Evolutionary conservation across 2,888 invertebrate species (phyloP), one percentile per base, ranked within the genome.

Genomic region (Xanthia togata): DNA sequence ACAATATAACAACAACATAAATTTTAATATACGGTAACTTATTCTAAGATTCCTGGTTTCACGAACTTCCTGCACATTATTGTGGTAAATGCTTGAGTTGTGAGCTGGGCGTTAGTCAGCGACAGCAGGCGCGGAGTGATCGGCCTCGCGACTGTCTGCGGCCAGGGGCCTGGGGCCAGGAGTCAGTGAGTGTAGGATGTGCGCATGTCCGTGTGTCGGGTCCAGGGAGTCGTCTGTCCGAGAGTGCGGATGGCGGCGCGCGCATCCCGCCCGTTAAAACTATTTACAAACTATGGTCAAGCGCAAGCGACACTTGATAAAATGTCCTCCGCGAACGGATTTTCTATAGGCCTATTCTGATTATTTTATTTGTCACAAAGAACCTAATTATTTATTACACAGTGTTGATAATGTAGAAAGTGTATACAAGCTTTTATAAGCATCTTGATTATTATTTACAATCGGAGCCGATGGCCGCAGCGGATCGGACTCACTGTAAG

Each of bases 351-450:
- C 93, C 93, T 94, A 93, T 92, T 92, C 85, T 90, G 87, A 86
- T 86, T 87, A 89, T 85, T 91, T 91, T 91, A 84, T 84, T 87
- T 85, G 88, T 84, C 90, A 90, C 88, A 87, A 91, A 91, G 90
- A 92, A 92, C 91, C 90, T 90, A 86, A 79, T 82, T 79, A 87
- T 78, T 92, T 90, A 92, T 92, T 93, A 94, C 90, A 92, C 91
- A 90, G 94, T 94, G 92, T 93, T 91, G 90, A 93, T 89, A 94
- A 93, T 93, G 93, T 93, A 92, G 92, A 94, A 95, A 93, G 95
- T 96, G 95, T 94, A 89, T 89, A 76, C 89, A 95, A 95, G 96
- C 95, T 90, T 92, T 91, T 89, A 87, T 85, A 94, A 95, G 95
- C 95, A 90, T 91, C 91, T 91, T 93, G 88, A 90, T 90, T 92